phyloP scores from a whole-genome alignment of 2,797 vertebrate genomes.

The Spinus pinus region DNA sequence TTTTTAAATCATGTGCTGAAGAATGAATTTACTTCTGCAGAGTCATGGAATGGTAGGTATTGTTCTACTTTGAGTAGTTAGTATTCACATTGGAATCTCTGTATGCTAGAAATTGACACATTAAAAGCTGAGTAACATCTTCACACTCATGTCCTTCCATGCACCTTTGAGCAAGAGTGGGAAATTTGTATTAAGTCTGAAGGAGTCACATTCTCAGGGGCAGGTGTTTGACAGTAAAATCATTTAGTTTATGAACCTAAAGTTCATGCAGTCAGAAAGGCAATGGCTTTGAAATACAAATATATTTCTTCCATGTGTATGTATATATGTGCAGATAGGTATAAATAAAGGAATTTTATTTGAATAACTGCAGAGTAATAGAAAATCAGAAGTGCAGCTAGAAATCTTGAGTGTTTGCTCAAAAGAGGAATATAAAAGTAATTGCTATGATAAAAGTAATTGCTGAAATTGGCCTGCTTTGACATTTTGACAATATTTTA shows the following conservation, averaged over 20 bases:
- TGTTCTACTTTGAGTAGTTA: neutral
- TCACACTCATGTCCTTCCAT: fast-evolving
- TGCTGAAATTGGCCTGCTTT: neutral
- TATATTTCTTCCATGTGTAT: neutral
- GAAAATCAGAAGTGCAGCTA: neutral
- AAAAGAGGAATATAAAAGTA: neutral
- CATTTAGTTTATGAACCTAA: neutral
- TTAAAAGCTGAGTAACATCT: neutral
- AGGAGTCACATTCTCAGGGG: neutral
- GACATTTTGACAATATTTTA: neutral
- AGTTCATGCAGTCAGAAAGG: neutral
- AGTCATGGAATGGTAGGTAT: neutral
- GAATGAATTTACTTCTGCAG: neutral
- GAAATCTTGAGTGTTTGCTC: neutral
- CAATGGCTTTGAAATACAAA: neutral
- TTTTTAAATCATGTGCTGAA: neutral
- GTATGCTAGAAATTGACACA: neutral
- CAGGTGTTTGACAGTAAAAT: neutral
- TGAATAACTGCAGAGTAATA: neutral
- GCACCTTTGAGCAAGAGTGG: neutral
- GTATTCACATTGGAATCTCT: neutral
- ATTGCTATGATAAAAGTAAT: neutral
- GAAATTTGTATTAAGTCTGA: neutral
- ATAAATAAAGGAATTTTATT: neutral
- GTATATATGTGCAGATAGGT: neutral